A percentile compares a stretch with the other conserved stretches of the same genome.
Evolutionary conservation across 2,797 vertebrate species (phyloP).

Genomic region (Sebastiscus albofasciatus): DNA sequence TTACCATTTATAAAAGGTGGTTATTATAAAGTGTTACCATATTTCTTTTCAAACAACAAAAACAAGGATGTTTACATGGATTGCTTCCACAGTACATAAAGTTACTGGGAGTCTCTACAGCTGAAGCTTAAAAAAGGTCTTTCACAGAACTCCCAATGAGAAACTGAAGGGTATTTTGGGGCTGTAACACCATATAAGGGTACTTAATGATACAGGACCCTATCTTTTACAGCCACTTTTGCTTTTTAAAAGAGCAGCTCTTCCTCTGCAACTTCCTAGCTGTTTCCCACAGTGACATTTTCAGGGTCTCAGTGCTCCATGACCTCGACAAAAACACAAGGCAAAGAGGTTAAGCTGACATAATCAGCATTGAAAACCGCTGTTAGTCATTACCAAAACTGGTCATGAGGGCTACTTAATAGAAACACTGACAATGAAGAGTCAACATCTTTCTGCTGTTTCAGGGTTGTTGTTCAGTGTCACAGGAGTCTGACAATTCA

Average conservation of each 20-base stretch:
- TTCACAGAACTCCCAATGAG: constrained; percentile 42
- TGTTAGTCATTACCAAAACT: constrained; percentile 47
- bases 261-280: constrained; percentile 3
- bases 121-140: constrained; percentile 43
- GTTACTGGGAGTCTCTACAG: constrained; percentile 21
- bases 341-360: constrained; percentile 19
- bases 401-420: constrained; percentile 59
- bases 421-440: constrained; percentile 53
- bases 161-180: constrained; percentile 60
- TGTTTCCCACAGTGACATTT: constrained; percentile 10
- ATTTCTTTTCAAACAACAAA: not conserved
- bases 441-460: constrained; percentile 66
- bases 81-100: constrained; percentile 16
- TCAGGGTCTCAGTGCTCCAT: not conserved
- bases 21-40: too few relatives aligned
- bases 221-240: constrained; percentile 55
- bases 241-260: constrained; percentile 36
- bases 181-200: constrained; percentile 63
- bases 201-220: constrained; percentile 40
- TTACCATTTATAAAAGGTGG: too few relatives aligned
- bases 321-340: constrained; percentile 33
- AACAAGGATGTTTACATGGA: constrained; percentile 27
- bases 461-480: constrained; percentile 59
- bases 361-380: constrained; percentile 53
- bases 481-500: constrained; percentile 69